phyloP scores from a whole-genome alignment of 2,113 vertebrate genomes.

The Rhynchomys soricoides region DNA sequence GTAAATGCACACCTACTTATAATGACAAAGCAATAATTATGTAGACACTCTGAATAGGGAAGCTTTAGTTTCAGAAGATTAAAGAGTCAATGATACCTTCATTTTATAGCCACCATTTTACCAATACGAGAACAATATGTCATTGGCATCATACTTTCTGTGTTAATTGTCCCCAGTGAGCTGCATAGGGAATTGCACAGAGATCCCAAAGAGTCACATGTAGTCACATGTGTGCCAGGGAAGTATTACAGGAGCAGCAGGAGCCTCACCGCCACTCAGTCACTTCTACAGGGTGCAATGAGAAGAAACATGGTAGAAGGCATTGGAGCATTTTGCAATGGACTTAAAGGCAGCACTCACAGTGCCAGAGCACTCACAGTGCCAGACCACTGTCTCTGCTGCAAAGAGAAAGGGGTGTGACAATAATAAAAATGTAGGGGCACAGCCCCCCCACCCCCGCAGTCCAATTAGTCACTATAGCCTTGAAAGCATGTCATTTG shows the following conservation, averaged over 20 bases:
- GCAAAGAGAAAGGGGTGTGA: not conserved
- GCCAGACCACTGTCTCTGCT: not conserved
- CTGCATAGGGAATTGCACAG: not conserved
- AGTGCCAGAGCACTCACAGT: too few relatives aligned
- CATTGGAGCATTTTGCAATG: not conserved
- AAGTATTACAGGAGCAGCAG: not conserved
- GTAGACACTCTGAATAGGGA: not conserved
- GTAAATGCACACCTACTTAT: not conserved
- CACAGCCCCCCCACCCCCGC: not conserved
- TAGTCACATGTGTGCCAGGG: not conserved
- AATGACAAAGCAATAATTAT: slow-evolving; percentile 30
- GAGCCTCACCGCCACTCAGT: not conserved
- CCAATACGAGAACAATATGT: not conserved
- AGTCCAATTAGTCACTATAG: slow-evolving; percentile 45
- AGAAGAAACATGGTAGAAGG: not conserved
- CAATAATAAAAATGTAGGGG: slow-evolving; percentile 1
- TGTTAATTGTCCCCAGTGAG: not conserved
- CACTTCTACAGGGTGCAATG: not conserved
- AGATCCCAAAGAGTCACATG: not conserved
- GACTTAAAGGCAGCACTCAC: not conserved
- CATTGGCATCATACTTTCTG: not conserved
- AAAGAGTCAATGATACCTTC: slow-evolving; percentile 35
- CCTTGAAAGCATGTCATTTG: slow-evolving; percentile 33
- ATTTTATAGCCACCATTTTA: slow-evolving; percentile 28
- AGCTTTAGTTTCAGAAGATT: slow-evolving; percentile 55